Evolutionary conservation across 2,797 vertebrate genomes (phyloP).

Genomic region (Anguilla marmorata): DNA sequence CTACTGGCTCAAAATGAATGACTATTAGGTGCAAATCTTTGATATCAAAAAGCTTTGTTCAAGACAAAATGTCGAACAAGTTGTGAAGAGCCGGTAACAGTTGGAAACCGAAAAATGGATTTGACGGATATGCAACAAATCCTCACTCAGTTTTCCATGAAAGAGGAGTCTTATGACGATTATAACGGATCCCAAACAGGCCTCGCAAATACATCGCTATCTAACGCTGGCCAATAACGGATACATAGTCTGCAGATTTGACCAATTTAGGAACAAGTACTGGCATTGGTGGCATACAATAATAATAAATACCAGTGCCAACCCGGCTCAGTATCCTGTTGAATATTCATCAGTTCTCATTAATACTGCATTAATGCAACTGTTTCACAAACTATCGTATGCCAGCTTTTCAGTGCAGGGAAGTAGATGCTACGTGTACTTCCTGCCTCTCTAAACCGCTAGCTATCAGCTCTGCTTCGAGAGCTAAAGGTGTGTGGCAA

Average conservation of each 20-base stretch:
- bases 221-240: not conserved
- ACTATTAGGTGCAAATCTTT: too few species aligned
- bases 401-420: constrained; percentile 26
- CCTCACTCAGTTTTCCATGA: too few species aligned
- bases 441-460: constrained; percentile 47
- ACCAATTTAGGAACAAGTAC: not conserved
- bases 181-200: not conserved
- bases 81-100: too few species aligned
- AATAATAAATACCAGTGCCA: not conserved
- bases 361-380: constrained; percentile 4
- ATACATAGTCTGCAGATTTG: not conserved
- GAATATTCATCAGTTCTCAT: constrained; percentile 25
- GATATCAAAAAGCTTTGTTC: too few species aligned
- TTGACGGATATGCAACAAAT: too few species aligned
- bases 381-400: not conserved
- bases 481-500: constrained; percentile 51
- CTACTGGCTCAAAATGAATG: too few species aligned
- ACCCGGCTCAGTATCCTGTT: not conserved
- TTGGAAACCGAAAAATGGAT: too few species aligned
- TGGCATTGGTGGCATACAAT: not conserved
- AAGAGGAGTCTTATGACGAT: not conserved
- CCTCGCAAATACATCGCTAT: not conserved
- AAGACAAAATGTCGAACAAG: too few species aligned
- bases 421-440: constrained; percentile 42
- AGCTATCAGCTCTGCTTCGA: constrained; percentile 24